Conservation (phyloP, 2,888 invertebrate genomes). For the Idaea aversata region DNA sequence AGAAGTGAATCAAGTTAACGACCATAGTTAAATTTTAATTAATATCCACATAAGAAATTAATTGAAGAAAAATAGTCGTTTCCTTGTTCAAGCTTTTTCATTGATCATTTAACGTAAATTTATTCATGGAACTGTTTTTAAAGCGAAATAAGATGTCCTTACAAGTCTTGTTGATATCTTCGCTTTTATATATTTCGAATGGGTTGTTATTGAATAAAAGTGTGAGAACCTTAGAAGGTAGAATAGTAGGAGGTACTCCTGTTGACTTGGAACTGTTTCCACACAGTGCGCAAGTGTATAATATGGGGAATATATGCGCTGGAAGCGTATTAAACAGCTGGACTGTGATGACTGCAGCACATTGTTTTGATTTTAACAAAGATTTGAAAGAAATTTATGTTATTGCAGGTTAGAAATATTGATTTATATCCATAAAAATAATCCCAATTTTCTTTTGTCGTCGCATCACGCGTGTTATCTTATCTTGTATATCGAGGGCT, state of each 20-base stretch:
- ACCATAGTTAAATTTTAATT: not conserved
- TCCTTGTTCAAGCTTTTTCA: not conserved
- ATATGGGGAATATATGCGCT: constrained; percentile 51
- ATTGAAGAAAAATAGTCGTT: not conserved
- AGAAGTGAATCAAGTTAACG: not conserved
- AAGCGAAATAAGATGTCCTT: not conserved
- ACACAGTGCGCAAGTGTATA: constrained; percentile 51
- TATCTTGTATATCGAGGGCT: too few species aligned
- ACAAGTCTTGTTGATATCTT: not conserved
- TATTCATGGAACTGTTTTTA: not conserved
- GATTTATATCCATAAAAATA: too few species aligned
- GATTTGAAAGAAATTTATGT: constrained; percentile 45
- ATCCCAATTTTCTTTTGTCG: too few species aligned
- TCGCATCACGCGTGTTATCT: constrained; percentile 57
- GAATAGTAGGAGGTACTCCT: constrained; percentile 50
- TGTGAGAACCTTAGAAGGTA: constrained; percentile 17
- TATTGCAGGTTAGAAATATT: constrained; percentile 41
- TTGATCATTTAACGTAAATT: not conserved
- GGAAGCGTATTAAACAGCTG: constrained; percentile 57
- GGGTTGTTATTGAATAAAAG: not conserved
- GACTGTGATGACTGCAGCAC: constrained; percentile 56
- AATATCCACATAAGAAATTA: not conserved
- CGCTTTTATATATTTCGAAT: not conserved
- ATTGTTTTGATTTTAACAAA: constrained; percentile 53
- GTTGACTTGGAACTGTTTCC: constrained; percentile 45